Percentiles rank a stretch among this genome's conserved stretches.
phyloP scores from a whole-genome alignment of 2,113 vertebrate species.

The Callocephalon fimbriatum region DNA sequence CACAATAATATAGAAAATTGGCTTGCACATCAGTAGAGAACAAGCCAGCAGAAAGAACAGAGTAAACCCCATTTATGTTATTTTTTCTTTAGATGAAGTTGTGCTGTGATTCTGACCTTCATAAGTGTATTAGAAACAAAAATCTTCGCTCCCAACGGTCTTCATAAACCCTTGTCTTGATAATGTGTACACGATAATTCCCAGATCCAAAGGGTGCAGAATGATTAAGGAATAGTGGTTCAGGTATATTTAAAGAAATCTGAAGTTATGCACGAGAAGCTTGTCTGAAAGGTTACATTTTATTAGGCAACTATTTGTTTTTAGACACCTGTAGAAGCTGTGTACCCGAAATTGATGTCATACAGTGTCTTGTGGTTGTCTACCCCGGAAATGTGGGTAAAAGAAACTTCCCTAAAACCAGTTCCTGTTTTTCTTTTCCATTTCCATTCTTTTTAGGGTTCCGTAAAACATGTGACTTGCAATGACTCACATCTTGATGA shows the following conservation, averaged over 20 bases:
- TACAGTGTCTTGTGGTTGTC: slow-evolving; percentile 35
- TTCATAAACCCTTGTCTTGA: background rate
- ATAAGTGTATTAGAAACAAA: background rate
- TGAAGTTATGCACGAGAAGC: background rate
- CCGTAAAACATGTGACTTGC: background rate
- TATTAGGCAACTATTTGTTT: background rate
- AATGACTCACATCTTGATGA: slow-evolving; percentile 22
- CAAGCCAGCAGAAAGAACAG: background rate
- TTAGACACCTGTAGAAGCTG: background rate
- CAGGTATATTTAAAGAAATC: background rate
- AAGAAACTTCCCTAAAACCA: slow-evolving; percentile 35
- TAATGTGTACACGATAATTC: background rate
- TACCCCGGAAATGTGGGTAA: slow-evolving; percentile 11
- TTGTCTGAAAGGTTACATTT: background rate
- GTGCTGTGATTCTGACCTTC: background rate
- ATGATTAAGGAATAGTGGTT: background rate
- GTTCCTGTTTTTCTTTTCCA: slow-evolving; percentile 52
- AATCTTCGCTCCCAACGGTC: accelerated
- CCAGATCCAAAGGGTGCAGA: background rate
- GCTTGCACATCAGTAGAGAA: background rate
- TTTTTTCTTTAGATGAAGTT: background rate
- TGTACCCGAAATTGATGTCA: background rate
- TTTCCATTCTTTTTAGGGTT: slow-evolving; percentile 8
- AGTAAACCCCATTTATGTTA: background rate
- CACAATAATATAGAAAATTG: background rate